Base-by-base conservation (phyloP, 2,888 invertebrate genomes). In the Caenorhabditis imperialis region DNA sequence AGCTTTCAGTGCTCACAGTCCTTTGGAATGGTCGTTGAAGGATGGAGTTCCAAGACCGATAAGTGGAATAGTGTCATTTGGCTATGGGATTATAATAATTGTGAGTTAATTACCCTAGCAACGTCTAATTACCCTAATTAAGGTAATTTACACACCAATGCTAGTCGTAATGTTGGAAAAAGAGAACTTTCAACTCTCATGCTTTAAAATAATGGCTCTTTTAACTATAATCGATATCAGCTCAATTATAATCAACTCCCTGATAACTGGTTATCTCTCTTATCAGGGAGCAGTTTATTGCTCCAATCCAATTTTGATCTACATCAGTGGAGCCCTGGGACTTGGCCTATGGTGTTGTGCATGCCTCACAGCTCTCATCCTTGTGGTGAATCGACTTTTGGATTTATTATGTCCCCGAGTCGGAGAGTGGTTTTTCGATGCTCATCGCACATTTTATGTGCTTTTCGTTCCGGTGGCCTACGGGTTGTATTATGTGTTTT, bases 181-280 rank as follows among this genome's bases (percentile, higher is more conserved):
- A 7, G 55, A 63, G 25, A 14, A 63, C 40, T 58, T 72, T 37
- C 50, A 53, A 57, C 37, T 58, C 27, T 63, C 72, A 1, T 72
- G 72, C 40, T 72, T 58, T 53, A 72, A 72, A 35, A 63, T 72
- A 18, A 72, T 72, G 72, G 58, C 35, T 6, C 58, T 58, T 14
- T 33, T 72, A 8, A 53, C 51, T n/a, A 57, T 72, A 1, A 47
- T 63, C 18, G 72, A 72, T 25, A 63, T 72, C 45, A 12, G 57
- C 1, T 57, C 58, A n/a, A 20, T 63, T 23, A 42, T 48, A 35
- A 53, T 72, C 27, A 72, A 72, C 47, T 72, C 72, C 0, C 58
- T 72, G n/a, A 45, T 58, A n/a, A 72, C 72, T 12, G 72, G 72
- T 5, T 72, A 27, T 5, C 27, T 72, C 14, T 51, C 58, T 3